Conservation (phyloP, 2,113 vertebrate species). For the Dolichallabes microphthalmus region DNA sequence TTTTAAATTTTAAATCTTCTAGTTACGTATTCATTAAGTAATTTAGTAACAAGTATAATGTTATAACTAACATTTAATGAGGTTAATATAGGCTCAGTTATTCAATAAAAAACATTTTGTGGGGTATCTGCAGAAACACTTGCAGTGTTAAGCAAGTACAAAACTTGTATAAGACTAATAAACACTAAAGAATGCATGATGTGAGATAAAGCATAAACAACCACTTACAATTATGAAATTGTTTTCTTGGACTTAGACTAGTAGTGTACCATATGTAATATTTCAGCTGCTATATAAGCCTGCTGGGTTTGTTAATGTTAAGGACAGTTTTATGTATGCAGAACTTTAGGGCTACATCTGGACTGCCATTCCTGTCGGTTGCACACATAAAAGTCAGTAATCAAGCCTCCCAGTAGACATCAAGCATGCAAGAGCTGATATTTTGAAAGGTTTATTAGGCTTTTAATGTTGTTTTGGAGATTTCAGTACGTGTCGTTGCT, state of each 20-base stretch:
- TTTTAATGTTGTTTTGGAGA: constrained; percentile 1
- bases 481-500: constrained; percentile 31
- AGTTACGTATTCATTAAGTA: background rate
- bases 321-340: constrained; percentile 30
- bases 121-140: background rate
- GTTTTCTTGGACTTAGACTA: background rate
- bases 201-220: background rate
- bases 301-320: constrained; percentile 32
- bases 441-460: constrained; percentile 13
- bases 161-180: background rate
- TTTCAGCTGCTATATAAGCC: background rate
- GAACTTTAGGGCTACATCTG: constrained; percentile 58
- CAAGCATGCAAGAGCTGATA: constrained; percentile 28
- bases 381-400: constrained; percentile 47
- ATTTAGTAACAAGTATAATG: background rate
- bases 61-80: background rate
- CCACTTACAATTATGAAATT: background rate
- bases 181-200: background rate
- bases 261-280: background rate
- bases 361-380: constrained; percentile 40
- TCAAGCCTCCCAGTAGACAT: constrained; percentile 50
- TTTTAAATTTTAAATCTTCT: no score
- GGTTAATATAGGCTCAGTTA: background rate
- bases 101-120: background rate
- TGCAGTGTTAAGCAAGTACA: background rate